These are phyloP conservation scores for Phragmatobia fuliginosa DNA, from an alignment of 2,888 invertebrate species.

Conservation along the genomic window DNA sequence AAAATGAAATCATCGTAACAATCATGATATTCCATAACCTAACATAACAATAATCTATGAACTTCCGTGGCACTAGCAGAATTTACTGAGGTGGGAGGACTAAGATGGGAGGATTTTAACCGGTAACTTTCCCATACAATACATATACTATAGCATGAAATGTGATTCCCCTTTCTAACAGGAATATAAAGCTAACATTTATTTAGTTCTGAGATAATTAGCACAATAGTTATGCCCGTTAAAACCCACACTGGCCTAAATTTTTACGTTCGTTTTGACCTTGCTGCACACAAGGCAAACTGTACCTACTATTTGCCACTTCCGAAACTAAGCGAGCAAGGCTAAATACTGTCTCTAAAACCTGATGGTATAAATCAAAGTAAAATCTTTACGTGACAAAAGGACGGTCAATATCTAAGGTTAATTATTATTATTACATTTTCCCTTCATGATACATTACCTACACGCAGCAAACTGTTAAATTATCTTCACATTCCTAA, in stretches of 20 bases:
- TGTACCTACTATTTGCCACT: slow-evolving; percentile 71
- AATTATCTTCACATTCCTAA: slow-evolving; percentile 12
- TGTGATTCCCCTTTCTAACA: not conserved
- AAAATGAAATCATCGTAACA: slow-evolving; percentile 25
- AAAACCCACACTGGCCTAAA: slow-evolving; percentile 36
- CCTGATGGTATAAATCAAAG: not conserved
- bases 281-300: slow-evolving; percentile 64
- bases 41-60: slow-evolving; percentile 26
- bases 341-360: slow-evolving; percentile 41
- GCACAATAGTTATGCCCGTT: slow-evolving; percentile 35
- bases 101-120: not conserved
- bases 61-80: not conserved
- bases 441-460: not conserved
- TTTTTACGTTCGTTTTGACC: slow-evolving; percentile 61
- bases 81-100: not conserved
- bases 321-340: slow-evolving; percentile 70
- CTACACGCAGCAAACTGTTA: slow-evolving; percentile 21
- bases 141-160: not conserved
- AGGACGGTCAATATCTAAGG: rapidly evolving
- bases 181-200: not conserved
- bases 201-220: slow-evolving; percentile 19
- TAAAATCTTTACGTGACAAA: not conserved
- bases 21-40: slow-evolving; percentile 29
- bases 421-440: not conserved
- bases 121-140: no score